These are phyloP conservation scores for Tetramorium simillimum DNA, from an alignment of 1,140 invertebrate genomes.

Conservation along the genomic window DNA sequence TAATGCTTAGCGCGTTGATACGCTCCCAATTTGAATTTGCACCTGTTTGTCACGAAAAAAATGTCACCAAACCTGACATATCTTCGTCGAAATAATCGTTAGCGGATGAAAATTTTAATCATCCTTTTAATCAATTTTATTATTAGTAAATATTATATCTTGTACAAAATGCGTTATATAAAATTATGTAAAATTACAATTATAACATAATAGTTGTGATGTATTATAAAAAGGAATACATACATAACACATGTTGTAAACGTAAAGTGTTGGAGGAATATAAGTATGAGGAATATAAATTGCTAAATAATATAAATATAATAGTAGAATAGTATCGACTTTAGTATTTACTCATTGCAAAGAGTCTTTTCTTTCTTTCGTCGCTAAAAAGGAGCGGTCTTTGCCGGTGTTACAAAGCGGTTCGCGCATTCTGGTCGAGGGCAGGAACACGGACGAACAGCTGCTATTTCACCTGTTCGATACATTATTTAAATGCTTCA, in stretches of 20 bases:
- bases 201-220: not conserved
- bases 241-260: not conserved
- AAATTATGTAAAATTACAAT: not conserved
- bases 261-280: not conserved
- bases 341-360: not conserved
- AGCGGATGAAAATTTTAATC: not conserved
- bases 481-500: slow-evolving; percentile 81
- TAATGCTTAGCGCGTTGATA: not conserved
- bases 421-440: slow-evolving; percentile 52
- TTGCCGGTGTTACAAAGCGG: slow-evolving; percentile 62
- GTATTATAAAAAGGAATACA: not conserved
- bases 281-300: not conserved
- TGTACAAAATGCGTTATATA: not conserved
- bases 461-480: slow-evolving; percentile 81
- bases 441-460: slow-evolving; percentile 73
- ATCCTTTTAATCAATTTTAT: not conserved
- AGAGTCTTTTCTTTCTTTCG: slow-evolving; percentile 27
- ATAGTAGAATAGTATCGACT: not conserved
- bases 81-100: not conserved
- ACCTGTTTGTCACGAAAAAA: not conserved
- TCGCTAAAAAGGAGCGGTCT: slow-evolving; percentile 26
- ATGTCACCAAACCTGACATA: not conserved
- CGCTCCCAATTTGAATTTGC: not conserved
- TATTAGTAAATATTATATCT: not conserved
- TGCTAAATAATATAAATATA: not conserved